Conservation (phyloP, 2,113 vertebrate species). For the Typhlomys cinereus region DNA sequence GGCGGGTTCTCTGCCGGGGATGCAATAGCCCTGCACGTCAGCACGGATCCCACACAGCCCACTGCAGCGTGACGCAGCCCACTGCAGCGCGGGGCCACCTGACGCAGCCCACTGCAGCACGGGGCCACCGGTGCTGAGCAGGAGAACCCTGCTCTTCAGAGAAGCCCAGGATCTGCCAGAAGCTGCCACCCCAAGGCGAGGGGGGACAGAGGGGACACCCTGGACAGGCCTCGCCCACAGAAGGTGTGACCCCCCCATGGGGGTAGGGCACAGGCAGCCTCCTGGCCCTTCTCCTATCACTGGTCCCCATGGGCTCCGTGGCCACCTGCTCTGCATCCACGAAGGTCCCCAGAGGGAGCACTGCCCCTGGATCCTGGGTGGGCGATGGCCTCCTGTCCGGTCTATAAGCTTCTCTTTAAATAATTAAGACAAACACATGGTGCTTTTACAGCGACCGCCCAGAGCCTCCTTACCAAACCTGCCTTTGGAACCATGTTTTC, state of each 20-base stretch:
- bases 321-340: background rate
- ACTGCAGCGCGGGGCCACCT: no score
- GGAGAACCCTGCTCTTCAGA: background rate
- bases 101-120: no score
- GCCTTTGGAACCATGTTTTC: conserved; percentile 58
- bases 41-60: background rate
- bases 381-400: background rate
- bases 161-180: background rate
- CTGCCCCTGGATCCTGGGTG: background rate
- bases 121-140: background rate
- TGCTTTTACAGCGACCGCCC: conserved; percentile 47
- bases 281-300: background rate
- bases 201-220: background rate
- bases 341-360: no score
- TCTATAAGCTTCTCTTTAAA: conserved; percentile 36
- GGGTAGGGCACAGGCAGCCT: background rate
- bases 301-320: background rate
- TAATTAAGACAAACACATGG: conserved; percentile 45
- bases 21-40: background rate
- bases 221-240: background rate
- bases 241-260: background rate
- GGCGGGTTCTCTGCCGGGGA: background rate
- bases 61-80: background rate
- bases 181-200: background rate
- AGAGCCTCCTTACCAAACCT: conserved; percentile 19